Percentiles rank a stretch among this genome's conserved stretches.
phyloP scores from a whole-genome alignment of 2,888 invertebrate genomes.

The Lepidonotus clava region DNA sequence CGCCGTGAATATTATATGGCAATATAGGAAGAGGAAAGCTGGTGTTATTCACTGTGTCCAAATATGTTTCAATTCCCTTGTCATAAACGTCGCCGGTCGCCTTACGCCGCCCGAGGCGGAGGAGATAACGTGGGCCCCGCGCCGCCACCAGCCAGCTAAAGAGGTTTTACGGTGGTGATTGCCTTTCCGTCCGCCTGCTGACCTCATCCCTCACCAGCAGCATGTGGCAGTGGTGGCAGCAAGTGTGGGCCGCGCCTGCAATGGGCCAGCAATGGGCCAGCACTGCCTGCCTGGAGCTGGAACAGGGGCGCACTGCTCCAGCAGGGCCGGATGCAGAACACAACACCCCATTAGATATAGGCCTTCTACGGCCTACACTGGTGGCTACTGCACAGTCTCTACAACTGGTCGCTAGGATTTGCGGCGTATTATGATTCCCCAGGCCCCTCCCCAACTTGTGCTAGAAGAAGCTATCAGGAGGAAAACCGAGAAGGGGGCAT shows the following conservation, averaged over 20 bases:
- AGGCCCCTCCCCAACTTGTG: too few species aligned
- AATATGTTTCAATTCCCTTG: neutral
- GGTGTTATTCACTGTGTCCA: too few species aligned
- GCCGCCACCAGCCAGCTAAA: neutral
- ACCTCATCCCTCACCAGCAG: neutral
- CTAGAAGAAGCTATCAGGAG: too few species aligned
- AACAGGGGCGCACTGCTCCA: too few species aligned
- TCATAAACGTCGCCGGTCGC: neutral
- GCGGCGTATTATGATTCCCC: neutral
- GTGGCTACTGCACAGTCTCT: neutral
- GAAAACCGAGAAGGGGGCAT: too few species aligned
- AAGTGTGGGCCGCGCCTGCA: neutral
- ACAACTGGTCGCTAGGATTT: neutral
- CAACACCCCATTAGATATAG: constrained; percentile 12
- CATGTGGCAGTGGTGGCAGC: neutral
- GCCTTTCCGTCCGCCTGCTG: neutral
- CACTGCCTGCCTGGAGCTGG: neutral
- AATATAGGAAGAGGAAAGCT: too few species aligned
- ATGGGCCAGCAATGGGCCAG: neutral
- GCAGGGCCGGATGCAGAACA: neutral
- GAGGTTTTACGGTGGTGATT: constrained; percentile 19
- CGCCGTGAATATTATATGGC: too few species aligned
- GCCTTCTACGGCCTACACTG: neutral
- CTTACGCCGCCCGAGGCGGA: neutral
- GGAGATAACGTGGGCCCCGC: neutral